Evolutionary conservation across 2,113 vertebrate species (phyloP).

Genomic region (Rhinoderma darwinii): DNA sequence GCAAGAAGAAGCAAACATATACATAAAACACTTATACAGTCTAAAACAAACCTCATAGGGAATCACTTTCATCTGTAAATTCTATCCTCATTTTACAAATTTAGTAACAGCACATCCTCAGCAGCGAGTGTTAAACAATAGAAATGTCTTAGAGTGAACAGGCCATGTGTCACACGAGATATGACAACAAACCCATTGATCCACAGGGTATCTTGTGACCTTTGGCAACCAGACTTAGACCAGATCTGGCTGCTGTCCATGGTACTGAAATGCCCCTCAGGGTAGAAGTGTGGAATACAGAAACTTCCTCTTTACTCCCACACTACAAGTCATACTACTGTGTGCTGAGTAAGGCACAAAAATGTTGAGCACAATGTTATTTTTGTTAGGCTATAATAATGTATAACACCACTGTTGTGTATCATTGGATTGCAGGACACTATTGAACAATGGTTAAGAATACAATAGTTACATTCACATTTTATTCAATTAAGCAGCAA

Average conservation of each 20-base stretch:
- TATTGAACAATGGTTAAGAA: background rate
- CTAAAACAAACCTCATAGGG: background rate
- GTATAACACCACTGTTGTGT: background rate
- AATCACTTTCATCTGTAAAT: background rate
- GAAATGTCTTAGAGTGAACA: background rate
- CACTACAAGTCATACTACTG: background rate
- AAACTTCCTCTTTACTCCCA: conserved; percentile 22
- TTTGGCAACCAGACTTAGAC: conserved; percentile 25
- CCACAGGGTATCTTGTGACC: conserved; percentile 38
- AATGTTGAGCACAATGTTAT: background rate
- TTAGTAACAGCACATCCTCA: background rate
- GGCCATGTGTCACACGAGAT: conserved; percentile 52
- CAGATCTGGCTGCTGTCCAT: conserved; percentile 50
- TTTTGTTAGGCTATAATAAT: background rate
- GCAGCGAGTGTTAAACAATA: background rate
- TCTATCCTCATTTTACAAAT: conserved; percentile 13
- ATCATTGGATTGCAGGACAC: background rate
- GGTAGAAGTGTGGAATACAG: background rate
- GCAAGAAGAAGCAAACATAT: no score
- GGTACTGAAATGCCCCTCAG: conserved; percentile 48
- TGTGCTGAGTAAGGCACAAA: no score
- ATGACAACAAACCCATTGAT: conserved; percentile 53
- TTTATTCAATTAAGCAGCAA: no score
- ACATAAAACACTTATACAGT: no score
- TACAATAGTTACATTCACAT: no score